Evolutionary conservation across 2,797 vertebrate species (phyloP), one percentile per base, ranked within the genome.

Genomic region (Xenentodon cancila): DNA sequence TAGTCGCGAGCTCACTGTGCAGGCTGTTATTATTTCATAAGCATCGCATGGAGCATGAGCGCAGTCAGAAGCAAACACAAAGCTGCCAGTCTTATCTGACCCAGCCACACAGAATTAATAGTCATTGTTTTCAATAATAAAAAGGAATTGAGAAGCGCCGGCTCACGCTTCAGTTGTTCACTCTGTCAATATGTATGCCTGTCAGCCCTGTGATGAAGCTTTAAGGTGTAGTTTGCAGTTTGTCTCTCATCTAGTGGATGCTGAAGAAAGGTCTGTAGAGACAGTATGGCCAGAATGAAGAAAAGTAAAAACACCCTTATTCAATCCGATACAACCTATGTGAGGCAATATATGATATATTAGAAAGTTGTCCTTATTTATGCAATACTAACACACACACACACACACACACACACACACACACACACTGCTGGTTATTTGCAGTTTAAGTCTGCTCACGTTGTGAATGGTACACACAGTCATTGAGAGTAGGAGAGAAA

Each of bases 21-120:
- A 61, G 58, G 42, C 60, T 55, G 66, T 75, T 82, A 82, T 78
- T 57, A 58, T 84, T 82, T 77, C 51, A 76, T 79, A 70, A 77
- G 61, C 52, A 72, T 62, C 53, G 71, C 77, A 71, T 81, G 83
- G 34, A 76, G 77, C 59, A 62, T 42, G 32, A 69, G 60, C 7
- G 4, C 15, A 34, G 48, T 55, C 53, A 55, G n/a, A 64, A 50
- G 60, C 51, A 57, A 56, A 53, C 46, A 55, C 30, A 17, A 64
- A 49, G 54, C 46, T 64, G 30, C 64, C 67, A 46, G 19, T 56
- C 47, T 48, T 62, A 50, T 71, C 53, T 22, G 48, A 69, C 59
- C 57, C 45, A 27, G 44, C 56, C 60, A 55, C 52, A 19, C 1
- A 9, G 27, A 74, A 55, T 64, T 37, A 32, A 9, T 25, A 57